Base-by-base conservation (phyloP, 2,888 invertebrate genomes). In the Catocala sponsa region DNA sequence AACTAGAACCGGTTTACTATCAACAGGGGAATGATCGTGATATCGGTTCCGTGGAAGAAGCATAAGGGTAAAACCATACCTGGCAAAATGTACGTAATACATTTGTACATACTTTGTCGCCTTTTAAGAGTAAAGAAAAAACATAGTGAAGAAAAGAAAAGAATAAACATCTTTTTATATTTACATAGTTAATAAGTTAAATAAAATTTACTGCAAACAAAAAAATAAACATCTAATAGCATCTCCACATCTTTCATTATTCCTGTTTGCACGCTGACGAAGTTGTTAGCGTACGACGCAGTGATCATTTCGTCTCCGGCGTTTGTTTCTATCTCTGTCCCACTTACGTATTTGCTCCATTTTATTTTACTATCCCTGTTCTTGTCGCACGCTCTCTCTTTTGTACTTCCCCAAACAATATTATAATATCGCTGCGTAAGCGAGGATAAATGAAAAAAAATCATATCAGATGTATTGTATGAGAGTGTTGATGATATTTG, bases 221-320 rank as follows among this genome's bases (percentile, higher is more conserved):
- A n/a, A n/a, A n/a, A n/a, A n/a, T 38, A 5, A 38, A 38, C 6
- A 7, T 6, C 35, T 2, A 5, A 11, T 9, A 6, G 2, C 69
- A 35, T 54, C 78, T 80, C 82, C 54, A 74, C 43, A 15, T 43
- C n/a, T 63, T 61, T 63, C 65, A 15, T 52, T 73, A 67, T 72
- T 55, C 73, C 55, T 73, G 61, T 78, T 81, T 76, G 68, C 65
- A 57, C 58, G 68, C 74, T 71, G 77, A 75, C 77, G 67, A 78
- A 79, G 77, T 81, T 78, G 81, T 79, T 81, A 77, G 80, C 72
- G 68, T 49, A 55, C 70, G 68, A 66, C 65, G 76, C 63, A 60
- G 74, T 79, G 80, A 81, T 81, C 80, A 80, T 76, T 79, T 79
- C 70, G 69, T 73, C 74, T 65, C 67, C 70, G 51, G 63, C 59